A percentile compares a stretch with the other conserved stretches of the same genome.
Conservation (phyloP, 2,888 invertebrate genomes). For the Callinectes sapidus region DNA sequence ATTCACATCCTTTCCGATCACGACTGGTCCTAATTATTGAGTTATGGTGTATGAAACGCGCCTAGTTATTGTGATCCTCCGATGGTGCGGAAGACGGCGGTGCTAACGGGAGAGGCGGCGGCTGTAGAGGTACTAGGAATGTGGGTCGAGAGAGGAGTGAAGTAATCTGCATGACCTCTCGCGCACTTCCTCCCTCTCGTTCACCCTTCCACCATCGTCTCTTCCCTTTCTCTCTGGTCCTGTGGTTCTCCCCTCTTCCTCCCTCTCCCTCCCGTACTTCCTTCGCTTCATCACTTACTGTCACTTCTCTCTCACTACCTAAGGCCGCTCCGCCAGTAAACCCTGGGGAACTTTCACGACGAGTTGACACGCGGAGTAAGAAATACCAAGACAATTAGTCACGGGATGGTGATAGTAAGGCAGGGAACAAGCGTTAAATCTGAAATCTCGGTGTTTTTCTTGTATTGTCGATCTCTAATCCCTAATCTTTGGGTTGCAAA, state of each 20-base stretch:
- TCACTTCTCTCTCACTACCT: conserved; percentile 12
- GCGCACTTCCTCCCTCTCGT: conserved; percentile 25
- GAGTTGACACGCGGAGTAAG: neutral
- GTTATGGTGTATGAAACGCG: neutral
- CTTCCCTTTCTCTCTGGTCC: conserved; percentile 11
- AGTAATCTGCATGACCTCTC: conserved; percentile 13
- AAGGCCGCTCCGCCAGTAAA: neutral
- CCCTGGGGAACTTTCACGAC: neutral
- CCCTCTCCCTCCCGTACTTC: neutral
- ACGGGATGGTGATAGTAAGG: neutral
- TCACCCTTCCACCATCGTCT: neutral
- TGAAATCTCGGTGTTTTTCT: neutral
- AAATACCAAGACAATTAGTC: neutral
- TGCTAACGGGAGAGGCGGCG: neutral
- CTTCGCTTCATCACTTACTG: neutral
- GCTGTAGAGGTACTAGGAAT: conserved; percentile 6
- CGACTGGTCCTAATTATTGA: too few relatives aligned
- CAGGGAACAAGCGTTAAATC: neutral
- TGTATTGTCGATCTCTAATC: neutral
- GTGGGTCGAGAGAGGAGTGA: conserved; percentile 17
- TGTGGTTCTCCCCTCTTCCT: neutral
- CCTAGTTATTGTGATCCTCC: neutral
- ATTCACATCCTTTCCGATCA: too few relatives aligned
- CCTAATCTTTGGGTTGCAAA: neutral
- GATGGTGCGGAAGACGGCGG: conserved; percentile 9